Percentiles rank a stretch among this genome's conserved stretches.
These are phyloP conservation scores for Dioctria linearis DNA, from an alignment of 2,888 invertebrate species.

Conservation along the genomic window DNA sequence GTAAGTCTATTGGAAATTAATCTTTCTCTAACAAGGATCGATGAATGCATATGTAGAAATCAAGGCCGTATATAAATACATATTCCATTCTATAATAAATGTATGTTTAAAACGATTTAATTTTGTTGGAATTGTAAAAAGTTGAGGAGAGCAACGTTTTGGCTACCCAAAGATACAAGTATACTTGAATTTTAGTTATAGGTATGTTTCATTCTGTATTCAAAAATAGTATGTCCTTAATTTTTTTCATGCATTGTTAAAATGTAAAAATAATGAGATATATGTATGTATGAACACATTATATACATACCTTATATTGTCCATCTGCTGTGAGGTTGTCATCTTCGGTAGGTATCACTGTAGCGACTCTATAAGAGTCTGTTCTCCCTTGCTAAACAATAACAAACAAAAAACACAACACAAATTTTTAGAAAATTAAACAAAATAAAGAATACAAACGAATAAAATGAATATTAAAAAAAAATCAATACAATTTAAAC, in stretches of 20 bases:
- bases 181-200: too few species aligned
- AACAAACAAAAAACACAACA: slow-evolving; percentile 61
- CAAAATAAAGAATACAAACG: slow-evolving; percentile 52
- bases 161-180: too few species aligned
- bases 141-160: too few species aligned
- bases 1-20: too few species aligned
- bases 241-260: not conserved
- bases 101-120: not conserved
- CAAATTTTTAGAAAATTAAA: slow-evolving; percentile 59
- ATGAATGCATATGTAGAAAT: too few species aligned
- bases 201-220: not conserved
- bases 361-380: slow-evolving; percentile 98
- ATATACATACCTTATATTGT: slow-evolving; percentile 83
- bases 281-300: not conserved
- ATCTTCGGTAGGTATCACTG: slow-evolving; percentile 91
- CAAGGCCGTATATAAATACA: too few species aligned
- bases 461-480: slow-evolving; percentile 31
- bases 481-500: slow-evolving; percentile 48
- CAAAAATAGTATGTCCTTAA: not conserved
- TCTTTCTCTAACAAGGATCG: too few species aligned
- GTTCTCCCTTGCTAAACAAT: slow-evolving; percentile 90
- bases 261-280: slow-evolving; percentile 15
- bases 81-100: not conserved
- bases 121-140: too few species aligned
- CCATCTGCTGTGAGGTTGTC: slow-evolving; percentile 97